Evolutionary conservation across 2,113 vertebrate genomes (phyloP).

Genomic region (Murina feae): DNA sequence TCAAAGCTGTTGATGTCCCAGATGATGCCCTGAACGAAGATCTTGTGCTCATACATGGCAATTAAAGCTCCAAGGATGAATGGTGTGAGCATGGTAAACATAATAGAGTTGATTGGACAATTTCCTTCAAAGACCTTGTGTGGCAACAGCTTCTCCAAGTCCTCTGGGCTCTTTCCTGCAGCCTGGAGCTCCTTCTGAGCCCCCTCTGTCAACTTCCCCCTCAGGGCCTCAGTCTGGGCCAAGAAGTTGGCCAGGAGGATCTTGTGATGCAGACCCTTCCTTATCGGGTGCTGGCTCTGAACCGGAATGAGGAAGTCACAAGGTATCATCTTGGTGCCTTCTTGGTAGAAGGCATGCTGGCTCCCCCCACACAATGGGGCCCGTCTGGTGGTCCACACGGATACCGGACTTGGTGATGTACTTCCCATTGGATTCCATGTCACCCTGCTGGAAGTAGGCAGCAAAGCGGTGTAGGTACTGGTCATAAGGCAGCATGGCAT

Average conservation of each 20-base stretch:
- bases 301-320: constrained; percentile 95
- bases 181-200: constrained; percentile 90
- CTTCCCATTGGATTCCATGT: constrained; percentile 98
- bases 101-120: constrained; percentile 93
- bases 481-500: constrained; percentile 95
- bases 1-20: constrained; percentile 99
- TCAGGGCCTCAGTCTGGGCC: constrained; percentile 97
- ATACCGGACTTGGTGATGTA: constrained; percentile 89
- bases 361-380: constrained; percentile 97
- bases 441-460: constrained; percentile 99
- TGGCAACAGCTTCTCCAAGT: constrained; percentile 87
- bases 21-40: constrained; percentile 96
- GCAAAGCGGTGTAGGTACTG: constrained; percentile 98
- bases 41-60: constrained; percentile 98
- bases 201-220: constrained; percentile 89
- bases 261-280: constrained; percentile 95
- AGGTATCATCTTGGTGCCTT: constrained; percentile 97
- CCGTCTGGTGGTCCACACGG: constrained; percentile 89
- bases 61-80: constrained; percentile 92
- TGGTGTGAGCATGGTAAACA: constrained; percentile 93
- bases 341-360: constrained; percentile 98
- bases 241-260: constrained; percentile 96
- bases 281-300: constrained; percentile 93
- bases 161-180: constrained; percentile 81
- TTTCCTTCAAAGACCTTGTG: constrained; percentile 96